Conservation (phyloP, 2,797 vertebrate species). For the Lutjanus argentimaculatus region DNA sequence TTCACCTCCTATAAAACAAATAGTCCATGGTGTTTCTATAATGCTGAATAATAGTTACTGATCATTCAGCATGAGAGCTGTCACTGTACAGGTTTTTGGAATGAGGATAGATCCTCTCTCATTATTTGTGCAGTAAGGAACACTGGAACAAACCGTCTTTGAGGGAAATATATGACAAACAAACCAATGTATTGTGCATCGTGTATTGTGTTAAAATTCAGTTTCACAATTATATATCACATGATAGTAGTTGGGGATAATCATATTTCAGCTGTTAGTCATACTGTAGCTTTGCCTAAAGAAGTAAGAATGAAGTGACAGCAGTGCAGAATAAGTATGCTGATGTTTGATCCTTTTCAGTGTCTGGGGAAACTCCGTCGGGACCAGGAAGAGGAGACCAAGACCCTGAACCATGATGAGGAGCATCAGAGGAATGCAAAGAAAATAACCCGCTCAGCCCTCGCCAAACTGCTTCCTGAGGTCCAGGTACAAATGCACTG, state of each 20-base stretch:
- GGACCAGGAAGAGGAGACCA: conserved; percentile 67
- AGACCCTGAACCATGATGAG: conserved; percentile 30
- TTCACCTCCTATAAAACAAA: background rate
- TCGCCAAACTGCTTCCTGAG: conserved; percentile 78
- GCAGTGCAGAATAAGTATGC: background rate
- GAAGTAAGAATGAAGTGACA: background rate
- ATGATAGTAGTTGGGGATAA: background rate
- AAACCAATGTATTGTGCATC: background rate
- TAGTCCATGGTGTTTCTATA: too few species aligned
- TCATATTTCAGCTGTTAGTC: background rate
- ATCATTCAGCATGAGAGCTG: background rate
- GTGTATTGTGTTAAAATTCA: background rate
- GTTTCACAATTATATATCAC: background rate
- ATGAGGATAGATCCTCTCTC: background rate
- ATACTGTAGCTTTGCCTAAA: background rate
- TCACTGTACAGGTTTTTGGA: background rate
- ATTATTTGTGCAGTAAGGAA: background rate
- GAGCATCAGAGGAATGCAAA: conserved; percentile 62
- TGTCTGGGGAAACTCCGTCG: conserved; percentile 76
- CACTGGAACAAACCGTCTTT: background rate
- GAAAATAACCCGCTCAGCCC: conserved; percentile 55
- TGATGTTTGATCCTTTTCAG: conserved; percentile 51
- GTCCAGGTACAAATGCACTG: conserved; percentile 77
- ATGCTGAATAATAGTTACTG: background rate
- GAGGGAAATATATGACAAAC: background rate